A percentile compares a stretch with the other conserved stretches of the same genome.
Evolutionary conservation across 1,140 invertebrate species (phyloP).

Genomic region (Platorchestia sp.): DNA sequence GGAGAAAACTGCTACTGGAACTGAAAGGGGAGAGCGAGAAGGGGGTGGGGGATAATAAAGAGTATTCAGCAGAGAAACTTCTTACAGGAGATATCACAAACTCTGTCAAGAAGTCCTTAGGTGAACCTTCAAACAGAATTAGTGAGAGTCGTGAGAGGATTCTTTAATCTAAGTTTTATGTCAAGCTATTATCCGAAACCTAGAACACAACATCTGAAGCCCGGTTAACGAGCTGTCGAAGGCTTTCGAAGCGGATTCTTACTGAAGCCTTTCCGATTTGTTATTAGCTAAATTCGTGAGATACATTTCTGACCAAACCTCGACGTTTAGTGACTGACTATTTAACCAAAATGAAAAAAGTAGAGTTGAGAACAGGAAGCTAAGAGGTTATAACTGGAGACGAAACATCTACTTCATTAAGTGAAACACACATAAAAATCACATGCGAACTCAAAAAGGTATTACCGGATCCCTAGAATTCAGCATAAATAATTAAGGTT

Average conservation of each 20-base stretch:
- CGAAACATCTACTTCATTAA: no score
- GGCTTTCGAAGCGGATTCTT: not conserved
- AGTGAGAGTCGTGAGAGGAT: not conserved
- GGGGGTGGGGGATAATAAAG: no score
- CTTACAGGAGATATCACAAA: not conserved
- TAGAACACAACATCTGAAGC: not conserved
- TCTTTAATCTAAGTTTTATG: not conserved
- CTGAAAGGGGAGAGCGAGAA: not conserved
- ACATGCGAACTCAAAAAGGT: no score
- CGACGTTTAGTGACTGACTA: not conserved
- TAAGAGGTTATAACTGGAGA: not conserved
- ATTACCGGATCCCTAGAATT: no score
- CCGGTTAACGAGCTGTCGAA: not conserved
- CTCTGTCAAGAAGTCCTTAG: not conserved
- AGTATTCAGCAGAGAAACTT: not conserved
- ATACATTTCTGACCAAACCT: not conserved
- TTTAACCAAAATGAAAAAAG: not conserved
- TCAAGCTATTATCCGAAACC: not conserved
- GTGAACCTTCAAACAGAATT: not conserved
- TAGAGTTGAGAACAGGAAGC: not conserved
- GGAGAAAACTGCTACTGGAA: conserved; percentile 6
- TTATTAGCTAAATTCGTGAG: no score
- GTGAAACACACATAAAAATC: no score
- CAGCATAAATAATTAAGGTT: no score
- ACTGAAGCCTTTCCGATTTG: not conserved